A percentile compares a stretch with the other conserved stretches of the same genome.
Conservation (phyloP, 2,797 vertebrate genomes). For the Manis javanica region DNA sequence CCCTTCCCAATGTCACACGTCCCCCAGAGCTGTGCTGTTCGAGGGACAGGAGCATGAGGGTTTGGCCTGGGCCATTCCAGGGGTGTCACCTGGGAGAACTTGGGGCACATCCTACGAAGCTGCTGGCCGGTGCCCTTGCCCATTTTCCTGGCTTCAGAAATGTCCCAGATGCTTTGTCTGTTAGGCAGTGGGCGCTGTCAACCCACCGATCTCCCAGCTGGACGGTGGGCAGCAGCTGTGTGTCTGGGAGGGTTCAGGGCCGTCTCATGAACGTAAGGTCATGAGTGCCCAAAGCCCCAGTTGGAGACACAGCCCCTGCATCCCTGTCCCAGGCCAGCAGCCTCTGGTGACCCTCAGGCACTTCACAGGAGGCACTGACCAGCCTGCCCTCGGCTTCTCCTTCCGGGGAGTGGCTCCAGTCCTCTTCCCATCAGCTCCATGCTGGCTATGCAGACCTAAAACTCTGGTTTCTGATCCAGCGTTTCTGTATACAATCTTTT, state of each 20-base stretch:
- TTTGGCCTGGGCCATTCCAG: neutral
- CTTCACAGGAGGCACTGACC: neutral
- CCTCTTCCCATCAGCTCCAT: neutral
- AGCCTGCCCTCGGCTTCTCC: neutral
- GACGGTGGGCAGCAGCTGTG: too few species aligned
- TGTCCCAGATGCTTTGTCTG: neutral
- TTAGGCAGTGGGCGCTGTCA: neutral
- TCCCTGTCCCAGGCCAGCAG: too few species aligned
- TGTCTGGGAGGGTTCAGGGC: neutral
- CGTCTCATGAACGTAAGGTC: neutral
- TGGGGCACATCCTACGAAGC: fast-evolving
- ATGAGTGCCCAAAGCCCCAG: neutral
- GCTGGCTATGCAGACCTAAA: neutral
- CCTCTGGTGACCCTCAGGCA: neutral
- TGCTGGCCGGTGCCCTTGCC: neutral
- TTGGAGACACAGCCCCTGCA: neutral
- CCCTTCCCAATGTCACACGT: neutral
- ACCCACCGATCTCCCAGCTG: neutral
- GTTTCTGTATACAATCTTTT: neutral
- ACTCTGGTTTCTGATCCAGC: neutral
- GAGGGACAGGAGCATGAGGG: neutral
- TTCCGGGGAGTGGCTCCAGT: neutral
- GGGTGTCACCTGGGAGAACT: neutral
- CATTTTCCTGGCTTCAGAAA: neutral
- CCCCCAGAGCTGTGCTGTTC: neutral